Evolutionary conservation across 2,888 invertebrate genomes (phyloP), one percentile per base, ranked within the genome.

Genomic region (Apeira syringaria): DNA sequence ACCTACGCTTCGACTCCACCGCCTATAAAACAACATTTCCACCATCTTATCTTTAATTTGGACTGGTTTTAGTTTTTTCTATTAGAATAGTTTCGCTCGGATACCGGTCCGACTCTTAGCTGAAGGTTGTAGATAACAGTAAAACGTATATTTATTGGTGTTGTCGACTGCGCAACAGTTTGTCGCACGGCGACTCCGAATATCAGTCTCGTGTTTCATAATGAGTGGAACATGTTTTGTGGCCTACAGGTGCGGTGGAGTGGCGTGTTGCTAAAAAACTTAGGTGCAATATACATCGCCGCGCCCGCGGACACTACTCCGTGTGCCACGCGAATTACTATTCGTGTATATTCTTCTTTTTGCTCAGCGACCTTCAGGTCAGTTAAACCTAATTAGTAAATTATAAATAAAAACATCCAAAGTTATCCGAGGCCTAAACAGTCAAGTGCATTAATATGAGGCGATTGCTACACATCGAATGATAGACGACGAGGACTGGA

Each of bases 201-300:
- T 83, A 82, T 85, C 83, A 82, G 82, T 75, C 84, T 82, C 83
- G 80, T 79, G 77, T 87, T 87, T 85, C 86, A 85, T 87, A 87
- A 87, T 83, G 84, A 84, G 80, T 76, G 61, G 69, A 84, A 87
- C 86, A 74, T 70, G 84, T 86, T 86, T 79, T 68, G 77, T 76
- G 66, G 80, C 61, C 64, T 73, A 70, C 53, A 43, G 66, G 45
- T 41, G 61, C 67, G 25, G 67, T 80, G 75, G 86, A 88, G 85
- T 68, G 61, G 82, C 56, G 9, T 41, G 47, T 35, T 28, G 47
- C 39, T 45, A 49, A 57, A 61, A 54, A 43, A 50, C 35, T 39
- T 12, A 38, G 11, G 25, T 17, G 17, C 2, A 31, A 26, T 17
- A 31, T 17, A 40, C 33, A 38, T 20, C 25, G 25, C 10, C 7